Percentiles rank a stretch among this genome's conserved stretches.
Evolutionary conservation across 2,113 vertebrate species (phyloP).

Genomic region (Ictalurus furcatus): DNA sequence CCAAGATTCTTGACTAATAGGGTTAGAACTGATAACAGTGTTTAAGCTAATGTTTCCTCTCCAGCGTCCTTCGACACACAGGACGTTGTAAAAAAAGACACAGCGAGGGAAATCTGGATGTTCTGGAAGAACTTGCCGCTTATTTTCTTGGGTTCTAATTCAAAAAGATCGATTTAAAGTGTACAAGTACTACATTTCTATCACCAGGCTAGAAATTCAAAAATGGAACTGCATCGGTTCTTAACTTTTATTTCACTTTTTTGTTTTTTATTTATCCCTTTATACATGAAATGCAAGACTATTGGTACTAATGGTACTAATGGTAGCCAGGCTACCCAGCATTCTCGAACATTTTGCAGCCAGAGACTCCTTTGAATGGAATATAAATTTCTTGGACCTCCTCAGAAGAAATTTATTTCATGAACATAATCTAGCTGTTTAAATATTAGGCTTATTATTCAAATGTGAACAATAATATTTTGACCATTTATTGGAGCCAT

Average conservation of each 20-base stretch:
- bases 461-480: not conserved
- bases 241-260: not conserved
- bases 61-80: conserved; percentile 61
- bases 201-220: not conserved
- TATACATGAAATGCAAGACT: not conserved
- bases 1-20: conserved; percentile 10
- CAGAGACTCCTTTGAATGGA: not conserved
- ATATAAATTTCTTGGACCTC: not conserved
- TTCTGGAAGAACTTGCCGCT: too few species aligned
- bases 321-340: not conserved
- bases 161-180: not conserved
- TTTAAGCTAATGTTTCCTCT: conserved; percentile 65
- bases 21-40: conserved; percentile 65
- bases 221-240: not conserved
- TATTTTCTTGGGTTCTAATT: not conserved
- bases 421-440: not conserved
- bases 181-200: not conserved
- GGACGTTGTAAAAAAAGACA: conserved; percentile 46
- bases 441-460: not conserved
- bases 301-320: not conserved
- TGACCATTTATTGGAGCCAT: not conserved
- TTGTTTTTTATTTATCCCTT: not conserved
- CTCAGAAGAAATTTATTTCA: not conserved
- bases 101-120: not conserved
- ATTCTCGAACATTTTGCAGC: too few species aligned